Evolutionary conservation across 2,797 vertebrate genomes (phyloP), one percentile per base, ranked within the genome.

Genomic region (Alca torda): DNA sequence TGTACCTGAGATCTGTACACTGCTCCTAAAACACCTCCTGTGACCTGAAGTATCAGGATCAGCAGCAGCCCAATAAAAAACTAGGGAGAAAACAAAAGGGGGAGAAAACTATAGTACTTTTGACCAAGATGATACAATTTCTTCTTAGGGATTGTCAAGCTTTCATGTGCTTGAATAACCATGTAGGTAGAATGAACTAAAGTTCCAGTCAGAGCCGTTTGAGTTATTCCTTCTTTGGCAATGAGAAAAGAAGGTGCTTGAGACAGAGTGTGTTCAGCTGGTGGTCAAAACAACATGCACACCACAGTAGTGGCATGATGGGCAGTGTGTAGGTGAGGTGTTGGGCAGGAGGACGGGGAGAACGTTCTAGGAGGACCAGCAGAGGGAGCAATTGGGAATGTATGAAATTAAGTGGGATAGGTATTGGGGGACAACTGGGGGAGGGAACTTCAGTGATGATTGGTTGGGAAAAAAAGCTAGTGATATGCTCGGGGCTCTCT

Each of bases 1-100:
- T 57, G 18, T 92, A 99, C 99, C 98, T 98, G 80, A 15, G 94
- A 41, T 93, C 92, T 97, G 37, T 95, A 94, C 20, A 98, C 80
- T 14, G 97, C 97, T 76, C 98, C 99, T 94, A 99, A 51, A 91
- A 99, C 76, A 11, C 99, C 99, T 8, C 98, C 98, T 11, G 95
- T 96, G 91, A 99, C 1, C 88, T 99, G 98, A 95, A 99, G 98
- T 75, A 98, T 87, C 96, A 99, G 98, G 95, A 99, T 99, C 95
- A 98, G 21, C 75, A 99, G 97, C 78, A 99, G 97, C 59, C 97
- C 97, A 84, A 99, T 97, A 96, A 99, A 99, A 97, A 99, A 99
- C 99, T 99, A 94, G 25, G 53, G 89, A 63, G 33, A 77, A 41
- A 93, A 78, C 12, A 95, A 78, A 61, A 57, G 10, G 6, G 3